Conservation (phyloP, 2,113 vertebrate species). For the Gymnobelideus leadbeateri region DNA sequence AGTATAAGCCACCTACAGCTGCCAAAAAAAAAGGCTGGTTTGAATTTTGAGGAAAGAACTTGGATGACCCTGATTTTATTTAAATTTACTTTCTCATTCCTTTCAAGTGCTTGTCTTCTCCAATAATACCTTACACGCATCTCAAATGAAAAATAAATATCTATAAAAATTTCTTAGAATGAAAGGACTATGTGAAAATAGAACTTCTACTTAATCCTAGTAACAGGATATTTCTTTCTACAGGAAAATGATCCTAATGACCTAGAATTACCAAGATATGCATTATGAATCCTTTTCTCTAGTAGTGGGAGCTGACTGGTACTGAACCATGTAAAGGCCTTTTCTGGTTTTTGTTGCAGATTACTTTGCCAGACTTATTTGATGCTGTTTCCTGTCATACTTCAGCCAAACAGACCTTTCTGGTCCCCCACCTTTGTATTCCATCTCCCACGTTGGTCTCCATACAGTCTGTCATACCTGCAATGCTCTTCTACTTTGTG, state of each 20-base stretch:
- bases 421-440: not conserved
- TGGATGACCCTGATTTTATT: conserved; percentile 18
- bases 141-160: conserved; percentile 22
- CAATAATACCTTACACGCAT: not conserved
- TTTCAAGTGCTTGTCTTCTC: not conserved
- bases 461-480: not conserved
- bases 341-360: not conserved
- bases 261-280: not conserved
- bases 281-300: not conserved
- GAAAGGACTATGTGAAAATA: not conserved
- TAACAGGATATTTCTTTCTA: not conserved
- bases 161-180: not conserved
- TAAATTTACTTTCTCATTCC: not conserved
- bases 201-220: not conserved
- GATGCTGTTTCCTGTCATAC: not conserved
- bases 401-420: not conserved
- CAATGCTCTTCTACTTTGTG: not conserved
- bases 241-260: conserved; percentile 26
- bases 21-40: not conserved
- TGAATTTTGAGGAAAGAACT: not conserved
- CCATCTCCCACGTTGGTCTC: not conserved
- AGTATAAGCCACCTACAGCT: not conserved
- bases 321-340: not conserved
- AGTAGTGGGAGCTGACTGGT: not conserved
- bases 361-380: not conserved